Evolutionary conservation across 2,888 invertebrate species (phyloP).

Genomic region (Coenonympha glycerion): DNA sequence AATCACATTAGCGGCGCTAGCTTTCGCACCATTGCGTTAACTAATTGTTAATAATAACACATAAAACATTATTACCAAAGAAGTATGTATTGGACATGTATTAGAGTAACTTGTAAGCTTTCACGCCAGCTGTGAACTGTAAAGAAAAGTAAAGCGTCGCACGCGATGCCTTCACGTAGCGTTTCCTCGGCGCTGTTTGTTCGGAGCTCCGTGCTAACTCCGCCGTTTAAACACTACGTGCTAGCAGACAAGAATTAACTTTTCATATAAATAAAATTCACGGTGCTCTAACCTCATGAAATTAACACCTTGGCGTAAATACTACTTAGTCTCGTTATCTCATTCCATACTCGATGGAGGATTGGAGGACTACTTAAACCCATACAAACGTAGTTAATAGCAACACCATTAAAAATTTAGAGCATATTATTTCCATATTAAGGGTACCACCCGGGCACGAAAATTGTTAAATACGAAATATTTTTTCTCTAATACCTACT

Average conservation of each 20-base stretch:
- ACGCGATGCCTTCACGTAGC: slow-evolving; percentile 39
- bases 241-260: slow-evolving; percentile 73
- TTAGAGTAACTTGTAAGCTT: slow-evolving; percentile 21
- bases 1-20: background rate
- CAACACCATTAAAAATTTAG: too few relatives aligned
- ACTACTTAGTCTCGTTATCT: slow-evolving; percentile 66
- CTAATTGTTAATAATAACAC: background rate
- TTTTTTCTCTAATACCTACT: too few relatives aligned
- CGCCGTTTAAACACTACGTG: slow-evolving; percentile 72
- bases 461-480: too few relatives aligned
- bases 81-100: too few relatives aligned
- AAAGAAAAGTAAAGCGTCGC: slow-evolving; percentile 31
- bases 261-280: slow-evolving; percentile 77
- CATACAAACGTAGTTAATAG: too few relatives aligned
- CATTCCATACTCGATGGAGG: slow-evolving; percentile 46
- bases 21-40: slow-evolving; percentile 6
- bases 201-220: slow-evolving; percentile 72
- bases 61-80: background rate
- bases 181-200: slow-evolving; percentile 56
- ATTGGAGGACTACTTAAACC: slow-evolving; percentile 25
- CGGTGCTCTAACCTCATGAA: slow-evolving; percentile 75
- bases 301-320: slow-evolving; percentile 75
- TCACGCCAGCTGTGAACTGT: slow-evolving; percentile 33
- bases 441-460: too few relatives aligned
- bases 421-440: too few relatives aligned